These are phyloP conservation scores for Leptinotarsa defecta DNA, from an alignment of 1,140 invertebrate species.

Conservation along the genomic window DNA sequence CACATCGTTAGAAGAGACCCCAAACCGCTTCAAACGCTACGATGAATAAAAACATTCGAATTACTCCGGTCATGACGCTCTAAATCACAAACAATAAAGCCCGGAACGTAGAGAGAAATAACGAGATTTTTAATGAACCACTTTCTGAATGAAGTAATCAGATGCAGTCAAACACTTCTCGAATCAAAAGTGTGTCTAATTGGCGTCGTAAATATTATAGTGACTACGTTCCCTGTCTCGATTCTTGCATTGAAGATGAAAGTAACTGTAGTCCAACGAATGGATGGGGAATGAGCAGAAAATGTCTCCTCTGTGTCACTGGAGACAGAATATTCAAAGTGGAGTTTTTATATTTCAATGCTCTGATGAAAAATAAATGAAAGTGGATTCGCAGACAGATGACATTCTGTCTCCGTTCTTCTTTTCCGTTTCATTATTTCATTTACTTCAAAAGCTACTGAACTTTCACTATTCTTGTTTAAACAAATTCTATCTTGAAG, in stretches of 20 bases:
- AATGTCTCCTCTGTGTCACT: no score
- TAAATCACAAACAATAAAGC: background rate
- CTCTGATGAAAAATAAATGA: no score
- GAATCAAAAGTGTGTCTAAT: background rate
- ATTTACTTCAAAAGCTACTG: no score
- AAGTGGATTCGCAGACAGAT: no score
- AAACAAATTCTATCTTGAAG: no score
- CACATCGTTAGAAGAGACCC: background rate
- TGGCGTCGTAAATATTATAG: background rate
- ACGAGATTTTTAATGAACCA: constrained; percentile 1
- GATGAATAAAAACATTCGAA: background rate
- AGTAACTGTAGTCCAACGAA: background rate
- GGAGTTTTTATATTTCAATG: no score
- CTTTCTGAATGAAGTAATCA: constrained; percentile 1
- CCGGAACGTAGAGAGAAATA: background rate
- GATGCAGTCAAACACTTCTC: background rate
- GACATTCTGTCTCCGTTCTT: no score
- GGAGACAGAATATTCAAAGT: no score
- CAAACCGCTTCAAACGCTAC: background rate
- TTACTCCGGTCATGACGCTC: background rate
- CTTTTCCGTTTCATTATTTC: no score
- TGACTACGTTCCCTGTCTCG: background rate
- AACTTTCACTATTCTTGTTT: no score
- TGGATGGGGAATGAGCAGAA: background rate
- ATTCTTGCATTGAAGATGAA: background rate